These are phyloP conservation scores for Drosophila nr. perissopoda DNA, from an alignment of 2,888 invertebrate species.

Conservation along the genomic window DNA sequence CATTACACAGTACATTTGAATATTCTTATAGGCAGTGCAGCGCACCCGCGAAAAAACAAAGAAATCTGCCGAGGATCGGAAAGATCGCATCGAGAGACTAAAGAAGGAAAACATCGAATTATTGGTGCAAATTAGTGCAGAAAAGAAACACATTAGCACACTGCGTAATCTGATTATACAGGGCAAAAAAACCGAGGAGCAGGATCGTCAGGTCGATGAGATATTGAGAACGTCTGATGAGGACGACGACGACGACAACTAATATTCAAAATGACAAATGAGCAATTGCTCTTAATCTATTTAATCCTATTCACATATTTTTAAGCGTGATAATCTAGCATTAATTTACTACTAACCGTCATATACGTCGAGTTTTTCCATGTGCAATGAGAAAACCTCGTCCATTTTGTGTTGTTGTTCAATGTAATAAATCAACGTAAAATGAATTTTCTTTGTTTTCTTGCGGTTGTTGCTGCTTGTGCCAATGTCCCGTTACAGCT, in stretches of 20 bases:
- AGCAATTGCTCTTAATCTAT: conserved; percentile 65
- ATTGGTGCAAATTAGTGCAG: conserved; percentile 71
- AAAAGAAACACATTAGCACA: conserved; percentile 73
- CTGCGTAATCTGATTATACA: conserved; percentile 76
- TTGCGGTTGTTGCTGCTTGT: background rate
- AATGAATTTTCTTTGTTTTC: conserved; percentile 34
- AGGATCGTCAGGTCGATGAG: conserved; percentile 71
- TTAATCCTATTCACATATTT: conserved; percentile 72
- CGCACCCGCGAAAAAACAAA: conserved; percentile 83
- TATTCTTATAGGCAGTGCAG: conserved; percentile 81
- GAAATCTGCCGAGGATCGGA: conserved; percentile 82
- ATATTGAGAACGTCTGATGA: conserved; percentile 74
- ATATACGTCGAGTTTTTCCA: conserved; percentile 83
- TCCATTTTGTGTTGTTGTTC: conserved; percentile 74
- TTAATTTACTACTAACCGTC: conserved; percentile 75
- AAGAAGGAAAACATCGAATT: conserved; percentile 75
- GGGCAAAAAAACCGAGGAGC: conserved; percentile 69
- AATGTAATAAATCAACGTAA: conserved; percentile 32
- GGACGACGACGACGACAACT: conserved; percentile 67
- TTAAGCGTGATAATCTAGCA: conserved; percentile 30
- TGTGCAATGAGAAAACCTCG: conserved; percentile 84
- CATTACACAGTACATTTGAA: conserved; percentile 13
- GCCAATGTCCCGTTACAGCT: conserved; percentile 38
- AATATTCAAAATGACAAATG: conserved; percentile 65
- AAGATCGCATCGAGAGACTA: conserved; percentile 78